Base-by-base conservation (phyloP, 2,797 vertebrate genomes). In the Siniperca obscura region DNA sequence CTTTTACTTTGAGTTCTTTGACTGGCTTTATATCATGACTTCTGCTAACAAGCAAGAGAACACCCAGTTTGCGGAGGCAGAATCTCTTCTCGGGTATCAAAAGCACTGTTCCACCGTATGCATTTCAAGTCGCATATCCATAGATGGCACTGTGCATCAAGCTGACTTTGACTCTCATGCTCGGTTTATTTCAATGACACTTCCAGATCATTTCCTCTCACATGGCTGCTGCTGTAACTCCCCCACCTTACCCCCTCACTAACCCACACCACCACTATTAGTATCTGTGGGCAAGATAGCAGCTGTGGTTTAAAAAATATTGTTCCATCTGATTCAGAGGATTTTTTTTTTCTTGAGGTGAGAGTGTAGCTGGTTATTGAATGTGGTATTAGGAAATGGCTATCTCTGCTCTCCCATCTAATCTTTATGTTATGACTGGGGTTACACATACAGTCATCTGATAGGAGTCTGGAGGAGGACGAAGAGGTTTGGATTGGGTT, bases 91-190 rank as follows among this genome's bases (percentile, higher is more conserved):
- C 0, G 14, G 38, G 22, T 40, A 48, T 73, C 38, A 70, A 61
- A 75, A 69, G 46, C 65, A 42, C 42, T 7, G 0, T 67, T 78
- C 60, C 65, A 30, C 34, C 48, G 74, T 90, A 69, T 95, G 94
- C 87, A 93, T 92, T 96, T 95, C 91, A 95, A 59, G 70, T 80
- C 30, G 70, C 70, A 81, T 74, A 91, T 92, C 95, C 88, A 93
- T 95, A 96, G 95, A 92, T 94, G 95, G 95, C 96, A 96, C 94
- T 95, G 93, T 92, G 93, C 83, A 89, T 95, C 94, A 94, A 93
- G 89, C 83, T 86, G 81, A 87, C 66, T 68, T 66, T 59, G 55
- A 67, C 70, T 82, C 83, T 60, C 70, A 72, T 57, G 76, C 76
- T 70, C 52, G 75, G 60, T 77, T 72, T 81, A 80, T 68, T 82